Evolutionary conservation across 2,888 invertebrate species (phyloP).

Genomic region (Watsonalla cultraria): DNA sequence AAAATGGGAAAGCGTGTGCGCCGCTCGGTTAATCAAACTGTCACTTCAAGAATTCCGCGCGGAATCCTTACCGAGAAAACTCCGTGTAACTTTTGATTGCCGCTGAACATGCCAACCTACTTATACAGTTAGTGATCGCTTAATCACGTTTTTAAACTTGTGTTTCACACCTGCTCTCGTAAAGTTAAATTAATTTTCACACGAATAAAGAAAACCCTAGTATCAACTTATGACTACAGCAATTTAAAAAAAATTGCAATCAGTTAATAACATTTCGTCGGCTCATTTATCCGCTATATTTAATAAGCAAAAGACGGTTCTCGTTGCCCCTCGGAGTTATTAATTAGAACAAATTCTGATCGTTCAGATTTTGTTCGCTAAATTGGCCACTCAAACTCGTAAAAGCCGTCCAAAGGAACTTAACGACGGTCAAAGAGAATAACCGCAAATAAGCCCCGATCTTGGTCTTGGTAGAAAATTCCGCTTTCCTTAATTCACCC

Average conservation of each 20-base stretch:
- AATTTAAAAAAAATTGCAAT: slow-evolving; percentile 37
- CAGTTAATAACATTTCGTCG: slow-evolving; percentile 43
- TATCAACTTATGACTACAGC: slow-evolving; percentile 11
- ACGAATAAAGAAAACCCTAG: background rate
- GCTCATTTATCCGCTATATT: slow-evolving; percentile 61
- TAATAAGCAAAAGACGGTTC: slow-evolving; percentile 57
- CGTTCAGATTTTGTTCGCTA: slow-evolving; percentile 73
- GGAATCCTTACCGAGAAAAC: slow-evolving; percentile 72
- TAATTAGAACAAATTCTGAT: slow-evolving; percentile 77
- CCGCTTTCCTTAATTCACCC: slow-evolving; percentile 73
- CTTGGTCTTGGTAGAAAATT: slow-evolving; percentile 69
- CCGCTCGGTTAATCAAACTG: slow-evolving; percentile 78
- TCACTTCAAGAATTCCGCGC: slow-evolving; percentile 77
- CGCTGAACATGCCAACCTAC: slow-evolving; percentile 63
- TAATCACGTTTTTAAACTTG: slow-evolving; percentile 57
- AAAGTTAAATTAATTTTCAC: background rate
- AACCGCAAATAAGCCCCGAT: slow-evolving; percentile 78
- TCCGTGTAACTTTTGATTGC: slow-evolving; percentile 75
- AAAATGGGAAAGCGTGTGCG: slow-evolving; percentile 68
- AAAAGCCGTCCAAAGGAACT: slow-evolving; percentile 73
- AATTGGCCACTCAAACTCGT: slow-evolving; percentile 77
- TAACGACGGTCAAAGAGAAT: slow-evolving; percentile 79
- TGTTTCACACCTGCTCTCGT: slow-evolving; percentile 16
- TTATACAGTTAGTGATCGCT: slow-evolving; percentile 66
- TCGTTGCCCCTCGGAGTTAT: slow-evolving; percentile 60